A percentile compares a stretch with the other conserved stretches of the same genome.
Evolutionary conservation across 2,113 vertebrate species (phyloP).

Genomic region (Hypanus sabinus): DNA sequence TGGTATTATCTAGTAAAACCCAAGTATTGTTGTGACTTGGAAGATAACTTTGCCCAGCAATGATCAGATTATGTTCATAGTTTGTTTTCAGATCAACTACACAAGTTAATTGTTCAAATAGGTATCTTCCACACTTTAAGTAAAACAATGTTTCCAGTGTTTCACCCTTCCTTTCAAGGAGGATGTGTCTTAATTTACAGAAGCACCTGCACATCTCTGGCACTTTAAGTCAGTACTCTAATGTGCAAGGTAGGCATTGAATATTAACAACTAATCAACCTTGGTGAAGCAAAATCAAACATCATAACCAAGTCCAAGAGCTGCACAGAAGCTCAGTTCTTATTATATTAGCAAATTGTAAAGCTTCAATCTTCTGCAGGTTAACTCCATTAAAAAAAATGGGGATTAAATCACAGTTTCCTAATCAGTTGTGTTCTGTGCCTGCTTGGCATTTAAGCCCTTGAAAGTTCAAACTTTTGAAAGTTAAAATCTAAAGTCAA

Average conservation of each 20-base stretch:
- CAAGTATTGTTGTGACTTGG: neutral
- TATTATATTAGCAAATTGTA: neutral
- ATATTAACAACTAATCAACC: neutral
- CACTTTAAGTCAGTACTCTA: neutral
- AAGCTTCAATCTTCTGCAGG: neutral
- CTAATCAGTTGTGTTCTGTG: neutral
- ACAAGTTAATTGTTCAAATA: neutral
- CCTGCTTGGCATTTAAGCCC: neutral
- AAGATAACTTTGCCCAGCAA: neutral
- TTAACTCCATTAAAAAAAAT: neutral
- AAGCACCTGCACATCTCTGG: neutral
- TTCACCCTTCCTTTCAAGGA: neutral
- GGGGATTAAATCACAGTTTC: neutral
- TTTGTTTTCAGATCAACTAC: neutral
- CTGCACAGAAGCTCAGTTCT: neutral
- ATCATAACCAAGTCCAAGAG: neutral
- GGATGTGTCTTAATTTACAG: neutral
- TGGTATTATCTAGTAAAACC: neutral
- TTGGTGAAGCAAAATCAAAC: neutral
- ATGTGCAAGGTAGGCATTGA: neutral
- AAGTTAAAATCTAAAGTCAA: neutral
- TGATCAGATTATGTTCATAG: neutral
- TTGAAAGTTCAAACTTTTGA: neutral
- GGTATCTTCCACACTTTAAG: neutral
- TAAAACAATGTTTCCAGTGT: neutral